phyloP scores from a whole-genome alignment of 2,888 invertebrate genomes.

The Hyposoter didymator region DNA sequence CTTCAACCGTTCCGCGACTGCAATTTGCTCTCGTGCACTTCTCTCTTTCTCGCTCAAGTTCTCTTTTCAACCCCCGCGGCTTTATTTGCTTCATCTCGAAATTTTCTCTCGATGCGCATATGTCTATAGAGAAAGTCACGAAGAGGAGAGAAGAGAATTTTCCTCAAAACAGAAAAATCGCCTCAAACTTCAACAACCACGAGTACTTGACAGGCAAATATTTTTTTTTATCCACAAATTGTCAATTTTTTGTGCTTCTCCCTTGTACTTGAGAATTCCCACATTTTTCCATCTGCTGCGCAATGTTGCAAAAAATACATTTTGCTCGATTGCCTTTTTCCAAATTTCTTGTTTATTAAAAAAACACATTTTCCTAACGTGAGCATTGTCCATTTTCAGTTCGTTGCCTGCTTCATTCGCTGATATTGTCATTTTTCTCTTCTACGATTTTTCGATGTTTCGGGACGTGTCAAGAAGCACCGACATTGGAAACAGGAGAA shows the following conservation, averaged over 20 bases:
- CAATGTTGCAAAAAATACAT: background rate
- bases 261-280: background rate
- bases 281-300: background rate
- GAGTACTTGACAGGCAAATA: background rate
- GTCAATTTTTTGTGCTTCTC: background rate
- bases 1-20: constrained; percentile 67
- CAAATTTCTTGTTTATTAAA: background rate
- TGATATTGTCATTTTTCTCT: too few relatives aligned
- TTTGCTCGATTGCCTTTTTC: background rate
- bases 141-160: constrained; percentile 11
- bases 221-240: background rate
- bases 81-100: constrained; percentile 51
- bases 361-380: background rate
- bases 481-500: too few relatives aligned
- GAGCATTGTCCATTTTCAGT: too few relatives aligned
- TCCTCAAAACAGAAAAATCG: background rate
- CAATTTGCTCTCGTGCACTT: constrained; percentile 62
- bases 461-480: too few relatives aligned
- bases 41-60: constrained; percentile 25
- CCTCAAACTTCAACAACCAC: background rate
- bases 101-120: constrained; percentile 30
- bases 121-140: background rate
- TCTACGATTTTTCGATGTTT: too few relatives aligned
- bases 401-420: too few relatives aligned
- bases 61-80: constrained; percentile 29